Conservation (phyloP, 2,113 vertebrate species). For the Nothobranchius kuhntae region DNA sequence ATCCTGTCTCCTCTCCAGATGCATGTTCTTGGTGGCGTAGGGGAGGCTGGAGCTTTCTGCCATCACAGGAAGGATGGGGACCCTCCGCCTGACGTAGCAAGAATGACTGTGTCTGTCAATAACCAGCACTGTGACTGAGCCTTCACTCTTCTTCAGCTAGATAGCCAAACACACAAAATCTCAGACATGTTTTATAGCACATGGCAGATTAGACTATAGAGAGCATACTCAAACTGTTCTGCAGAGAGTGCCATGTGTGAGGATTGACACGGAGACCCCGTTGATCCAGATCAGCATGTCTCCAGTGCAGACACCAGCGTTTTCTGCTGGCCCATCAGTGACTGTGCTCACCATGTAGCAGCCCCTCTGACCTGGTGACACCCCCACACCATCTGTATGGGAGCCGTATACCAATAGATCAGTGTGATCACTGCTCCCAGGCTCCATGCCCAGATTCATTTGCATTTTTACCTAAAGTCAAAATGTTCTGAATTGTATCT, state of each 20-base stretch:
- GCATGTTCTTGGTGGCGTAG: slow-evolving; percentile 80
- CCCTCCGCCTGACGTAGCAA: slow-evolving; percentile 76
- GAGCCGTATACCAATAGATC: no score
- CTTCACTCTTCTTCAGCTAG: slow-evolving; percentile 83
- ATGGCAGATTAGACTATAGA: neutral
- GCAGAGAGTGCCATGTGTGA: slow-evolving; percentile 72
- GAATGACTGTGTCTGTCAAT: slow-evolving; percentile 82
- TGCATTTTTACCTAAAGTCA: no score
- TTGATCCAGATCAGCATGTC: slow-evolving; percentile 90
- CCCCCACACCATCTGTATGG: neutral
- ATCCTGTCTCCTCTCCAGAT: slow-evolving; percentile 79
- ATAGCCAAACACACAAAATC: slow-evolving; percentile 9
- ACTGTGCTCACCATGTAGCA: slow-evolving; percentile 80
- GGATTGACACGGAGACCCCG: slow-evolving; percentile 76
- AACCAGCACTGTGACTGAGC: slow-evolving; percentile 85
- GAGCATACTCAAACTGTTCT: slow-evolving; percentile 77
- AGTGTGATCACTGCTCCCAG: no score
- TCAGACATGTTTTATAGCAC: neutral
- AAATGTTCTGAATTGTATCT: no score
- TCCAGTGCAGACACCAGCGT: slow-evolving; percentile 82
- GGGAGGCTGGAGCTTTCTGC: slow-evolving; percentile 82
- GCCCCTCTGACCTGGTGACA: slow-evolving; percentile 78
- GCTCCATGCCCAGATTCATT: no score
- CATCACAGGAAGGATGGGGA: slow-evolving; percentile 81
- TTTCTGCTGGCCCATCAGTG: slow-evolving; percentile 83